Evolutionary conservation across 1,140 invertebrate genomes (phyloP).

Genomic region (Cydia amplana): DNA sequence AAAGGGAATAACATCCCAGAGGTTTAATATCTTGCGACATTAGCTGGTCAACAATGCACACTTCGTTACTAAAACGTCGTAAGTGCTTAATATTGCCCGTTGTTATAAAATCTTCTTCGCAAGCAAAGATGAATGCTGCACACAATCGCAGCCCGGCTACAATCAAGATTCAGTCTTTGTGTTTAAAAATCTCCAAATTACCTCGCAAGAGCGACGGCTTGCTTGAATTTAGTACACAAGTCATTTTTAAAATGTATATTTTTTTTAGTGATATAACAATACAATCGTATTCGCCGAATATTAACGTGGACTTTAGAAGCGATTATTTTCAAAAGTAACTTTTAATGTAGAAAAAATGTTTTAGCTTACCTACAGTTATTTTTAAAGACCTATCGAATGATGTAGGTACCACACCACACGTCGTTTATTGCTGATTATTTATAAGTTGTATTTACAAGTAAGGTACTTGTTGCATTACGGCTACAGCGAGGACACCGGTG

Average conservation of each 20-base stretch:
- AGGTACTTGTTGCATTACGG: too few species aligned
- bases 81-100: neutral
- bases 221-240: neutral
- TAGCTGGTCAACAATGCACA: slow-evolving; percentile 25
- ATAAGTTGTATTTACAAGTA: too few species aligned
- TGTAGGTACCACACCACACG: too few species aligned
- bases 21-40: slow-evolving; percentile 28
- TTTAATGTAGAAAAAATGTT: too few species aligned
- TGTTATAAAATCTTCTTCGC: neutral
- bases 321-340: too few species aligned
- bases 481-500: too few species aligned
- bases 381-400: too few species aligned
- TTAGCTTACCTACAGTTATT: too few species aligned
- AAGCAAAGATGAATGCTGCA: neutral
- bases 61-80: neutral
- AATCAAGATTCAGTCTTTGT: slow-evolving; percentile 31
- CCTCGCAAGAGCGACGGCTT: slow-evolving; percentile 1
- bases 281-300: too few species aligned
- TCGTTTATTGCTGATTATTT: too few species aligned
- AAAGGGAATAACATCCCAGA: neutral
- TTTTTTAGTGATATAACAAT: neutral
- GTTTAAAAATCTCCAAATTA: slow-evolving; percentile 31
- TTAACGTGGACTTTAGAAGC: too few species aligned
- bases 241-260: neutral
- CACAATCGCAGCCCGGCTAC: slow-evolving; percentile 28